phyloP scores from a whole-genome alignment of 1,140 invertebrate genomes.

The Steinernema khuongi region DNA sequence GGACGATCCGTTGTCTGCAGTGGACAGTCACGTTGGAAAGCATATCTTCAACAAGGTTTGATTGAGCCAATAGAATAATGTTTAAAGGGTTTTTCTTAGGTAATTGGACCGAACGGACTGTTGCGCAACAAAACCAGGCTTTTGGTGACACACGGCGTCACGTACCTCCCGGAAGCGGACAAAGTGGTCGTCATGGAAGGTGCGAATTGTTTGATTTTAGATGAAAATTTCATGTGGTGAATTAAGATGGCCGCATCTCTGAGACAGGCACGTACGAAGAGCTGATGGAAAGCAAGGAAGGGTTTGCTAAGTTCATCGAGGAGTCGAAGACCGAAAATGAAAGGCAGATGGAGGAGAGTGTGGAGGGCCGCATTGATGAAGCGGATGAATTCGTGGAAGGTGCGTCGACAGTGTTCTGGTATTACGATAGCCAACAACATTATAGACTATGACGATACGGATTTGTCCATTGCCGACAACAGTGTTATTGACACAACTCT shows the following conservation, averaged over 20 bases:
- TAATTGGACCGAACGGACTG: slow-evolving; percentile 53
- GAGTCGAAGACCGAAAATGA: slow-evolving; percentile 25
- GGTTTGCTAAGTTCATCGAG: slow-evolving; percentile 36
- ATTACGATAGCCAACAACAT: neutral
- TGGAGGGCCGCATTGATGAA: slow-evolving; percentile 27
- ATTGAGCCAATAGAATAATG: neutral
- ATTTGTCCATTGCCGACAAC: slow-evolving; percentile 25
- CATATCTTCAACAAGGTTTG: slow-evolving; percentile 59
- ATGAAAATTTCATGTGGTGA: slow-evolving; percentile 21
- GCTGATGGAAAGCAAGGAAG: slow-evolving; percentile 26
- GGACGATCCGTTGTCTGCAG: slow-evolving; percentile 69
- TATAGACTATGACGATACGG: slow-evolving; percentile 30
- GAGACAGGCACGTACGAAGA: slow-evolving; percentile 31
- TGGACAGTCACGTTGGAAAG: slow-evolving; percentile 69
- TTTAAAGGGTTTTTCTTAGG: slow-evolving; percentile 2
- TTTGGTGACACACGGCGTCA: slow-evolving; percentile 50
- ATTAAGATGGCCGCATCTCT: slow-evolving; percentile 34
- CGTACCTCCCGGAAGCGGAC: slow-evolving; percentile 45
- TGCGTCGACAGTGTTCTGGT: neutral
- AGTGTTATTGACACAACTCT: slow-evolving; percentile 16
- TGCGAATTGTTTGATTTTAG: slow-evolving; percentile 2
- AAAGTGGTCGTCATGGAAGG: slow-evolving; percentile 47
- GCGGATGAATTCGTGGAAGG: slow-evolving; percentile 21
- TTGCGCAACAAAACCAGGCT: slow-evolving; percentile 51
- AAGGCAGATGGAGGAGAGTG: slow-evolving; percentile 11